Percentiles rank a stretch among this genome's conserved stretches.
Conservation (phyloP, 2,888 invertebrate genomes). For the Perizoma flavofasciatum region DNA sequence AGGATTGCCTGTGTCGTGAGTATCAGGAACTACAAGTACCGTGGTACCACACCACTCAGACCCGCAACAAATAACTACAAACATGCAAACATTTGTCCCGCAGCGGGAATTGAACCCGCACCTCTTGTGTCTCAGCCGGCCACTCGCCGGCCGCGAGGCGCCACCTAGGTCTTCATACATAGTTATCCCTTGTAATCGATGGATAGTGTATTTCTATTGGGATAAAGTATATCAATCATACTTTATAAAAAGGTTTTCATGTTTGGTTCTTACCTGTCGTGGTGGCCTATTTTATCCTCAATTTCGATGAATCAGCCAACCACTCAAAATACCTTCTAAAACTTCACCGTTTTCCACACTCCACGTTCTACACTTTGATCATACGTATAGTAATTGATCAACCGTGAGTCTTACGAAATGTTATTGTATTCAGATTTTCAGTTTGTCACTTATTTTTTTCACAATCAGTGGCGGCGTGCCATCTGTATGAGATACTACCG, state of each 20-base stretch:
- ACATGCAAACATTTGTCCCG: too few species aligned
- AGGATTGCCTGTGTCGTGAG: too few species aligned
- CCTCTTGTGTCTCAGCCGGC: too few species aligned
- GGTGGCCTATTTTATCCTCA: constrained; percentile 57
- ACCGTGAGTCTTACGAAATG: constrained; percentile 7
- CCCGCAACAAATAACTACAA: too few species aligned
- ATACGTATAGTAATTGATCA: constrained; percentile 23
- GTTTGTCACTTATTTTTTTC: constrained; percentile 57
- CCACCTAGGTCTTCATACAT: too few species aligned
- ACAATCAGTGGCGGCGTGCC: constrained; percentile 76
- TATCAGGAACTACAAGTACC: too few species aligned
- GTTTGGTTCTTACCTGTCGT: constrained; percentile 53
- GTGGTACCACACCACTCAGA: too few species aligned
- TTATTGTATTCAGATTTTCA: constrained; percentile 38
- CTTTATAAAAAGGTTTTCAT: neutral
- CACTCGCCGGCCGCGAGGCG: too few species aligned
- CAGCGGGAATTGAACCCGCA: too few species aligned
- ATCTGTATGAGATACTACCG: constrained; percentile 78
- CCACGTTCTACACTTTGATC: constrained; percentile 29
- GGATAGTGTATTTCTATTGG: too few species aligned
- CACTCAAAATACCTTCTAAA: constrained; percentile 28
- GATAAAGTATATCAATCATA: too few species aligned
- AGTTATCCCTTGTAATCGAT: too few species aligned
- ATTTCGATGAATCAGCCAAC: constrained; percentile 52
- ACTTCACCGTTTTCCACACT: constrained; percentile 28